Percentiles rank a stretch among this genome's conserved stretches.
Conservation (phyloP, 2,888 invertebrate genomes). For the Colostygia pectinataria region DNA sequence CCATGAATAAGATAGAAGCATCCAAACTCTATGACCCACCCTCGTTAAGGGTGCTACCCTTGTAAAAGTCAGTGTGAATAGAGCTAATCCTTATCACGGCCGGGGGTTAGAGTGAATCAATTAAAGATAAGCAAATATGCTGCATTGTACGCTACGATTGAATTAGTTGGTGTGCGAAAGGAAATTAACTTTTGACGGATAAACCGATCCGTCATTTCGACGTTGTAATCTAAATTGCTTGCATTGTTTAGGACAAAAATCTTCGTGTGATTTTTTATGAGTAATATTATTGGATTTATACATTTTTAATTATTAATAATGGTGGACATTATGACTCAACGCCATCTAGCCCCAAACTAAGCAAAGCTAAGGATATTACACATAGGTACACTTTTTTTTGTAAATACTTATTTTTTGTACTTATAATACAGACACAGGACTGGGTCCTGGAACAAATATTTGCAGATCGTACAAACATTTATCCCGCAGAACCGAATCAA, state of each 20-base stretch:
- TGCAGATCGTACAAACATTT: too few relatives aligned
- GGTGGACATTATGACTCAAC: too few relatives aligned
- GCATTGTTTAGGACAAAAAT: conserved; percentile 43
- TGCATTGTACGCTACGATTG: conserved; percentile 67
- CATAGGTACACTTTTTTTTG: too few relatives aligned
- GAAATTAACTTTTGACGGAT: conserved; percentile 77
- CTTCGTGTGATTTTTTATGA: conserved; percentile 25
- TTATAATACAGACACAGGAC: too few relatives aligned
- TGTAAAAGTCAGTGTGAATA: conserved; percentile 82
- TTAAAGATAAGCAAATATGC: conserved; percentile 83
- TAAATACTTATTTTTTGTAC: too few relatives aligned
- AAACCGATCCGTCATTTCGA: conserved; percentile 71
- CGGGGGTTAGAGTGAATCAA: conserved; percentile 80
- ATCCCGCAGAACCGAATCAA: too few relatives aligned
- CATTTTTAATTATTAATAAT: too few relatives aligned
- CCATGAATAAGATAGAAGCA: not conserved
- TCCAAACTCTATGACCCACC: conserved; percentile 48
- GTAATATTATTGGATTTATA: too few relatives aligned
- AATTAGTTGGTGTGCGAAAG: conserved; percentile 76
- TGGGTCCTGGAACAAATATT: too few relatives aligned
- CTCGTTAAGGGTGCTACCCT: conserved; percentile 78
- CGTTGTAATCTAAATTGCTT: conserved; percentile 56
- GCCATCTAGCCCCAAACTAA: too few relatives aligned
- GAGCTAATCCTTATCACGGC: conserved; percentile 78
- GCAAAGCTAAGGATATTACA: too few relatives aligned